These are phyloP conservation scores for Etheostoma spectabile DNA, from an alignment of 2,113 vertebrate species.

Conservation along the genomic window DNA sequence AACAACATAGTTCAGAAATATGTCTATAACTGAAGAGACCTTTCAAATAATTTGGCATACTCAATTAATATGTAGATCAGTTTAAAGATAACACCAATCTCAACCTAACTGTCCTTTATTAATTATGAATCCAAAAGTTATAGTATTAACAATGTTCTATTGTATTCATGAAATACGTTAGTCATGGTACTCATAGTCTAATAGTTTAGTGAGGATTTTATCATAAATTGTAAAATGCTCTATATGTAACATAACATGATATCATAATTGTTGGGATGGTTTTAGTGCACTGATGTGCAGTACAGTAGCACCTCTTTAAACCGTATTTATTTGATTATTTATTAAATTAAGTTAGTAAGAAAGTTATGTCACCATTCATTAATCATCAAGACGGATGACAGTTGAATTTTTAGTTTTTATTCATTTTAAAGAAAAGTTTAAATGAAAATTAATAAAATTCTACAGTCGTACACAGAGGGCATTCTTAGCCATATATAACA, in stretches of 20 bases:
- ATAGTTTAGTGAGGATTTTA: neutral
- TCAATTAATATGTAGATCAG: neutral
- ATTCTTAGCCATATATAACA: constrained; percentile 1
- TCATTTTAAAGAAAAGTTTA: neutral
- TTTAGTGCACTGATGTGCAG: neutral
- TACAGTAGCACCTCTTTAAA: neutral
- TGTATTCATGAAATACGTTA: neutral
- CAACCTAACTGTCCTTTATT: neutral
- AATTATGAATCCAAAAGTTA: neutral
- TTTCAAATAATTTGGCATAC: neutral
- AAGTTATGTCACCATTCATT: neutral
- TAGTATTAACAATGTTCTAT: neutral
- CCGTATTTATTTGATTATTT: neutral
- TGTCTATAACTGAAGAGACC: neutral
- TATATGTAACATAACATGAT: neutral
- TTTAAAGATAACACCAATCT: neutral
- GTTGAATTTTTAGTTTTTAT: neutral
- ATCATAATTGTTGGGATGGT: neutral
- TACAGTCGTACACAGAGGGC: neutral
- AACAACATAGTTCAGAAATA: constrained; percentile 2
- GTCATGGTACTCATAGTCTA: neutral
- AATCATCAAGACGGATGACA: neutral
- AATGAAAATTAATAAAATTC: neutral
- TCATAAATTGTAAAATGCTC: neutral
- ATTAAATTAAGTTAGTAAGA: neutral